Base-by-base conservation (phyloP, 1,140 invertebrate genomes). In the Metaphire vulgaris region DNA sequence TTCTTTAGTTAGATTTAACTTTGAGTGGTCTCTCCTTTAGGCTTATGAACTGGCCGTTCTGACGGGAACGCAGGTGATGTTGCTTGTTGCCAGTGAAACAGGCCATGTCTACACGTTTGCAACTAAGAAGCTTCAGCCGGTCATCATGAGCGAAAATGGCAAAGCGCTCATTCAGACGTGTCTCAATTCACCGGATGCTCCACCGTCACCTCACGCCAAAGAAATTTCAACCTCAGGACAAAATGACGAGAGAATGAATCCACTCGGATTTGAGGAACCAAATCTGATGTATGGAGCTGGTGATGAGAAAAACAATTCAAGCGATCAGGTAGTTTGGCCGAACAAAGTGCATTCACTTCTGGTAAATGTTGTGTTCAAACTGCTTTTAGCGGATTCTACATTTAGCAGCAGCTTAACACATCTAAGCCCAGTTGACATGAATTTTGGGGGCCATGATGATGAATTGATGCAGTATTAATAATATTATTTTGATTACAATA, bases 31-130 rank as follows among this genome's bases (percentile, higher is more conserved):
- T 67, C 28, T 28, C 15, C 81, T 89, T 6, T 89, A 99, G 96
- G 97, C 97, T 28, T 99, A 99, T 89, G 98, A 99, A 88, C 87
- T 99, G 82, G 98, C 97, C 76, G 99, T 97, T 75, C 85, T 99
- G 86, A 99, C 98, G 69, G 97, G 98, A 21, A 99, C 98, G 16
- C 97, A 99, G 89, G 97, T 99, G 85, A 86, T 87, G 85, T 77
- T 87, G 32, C 74, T 87, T 31, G 86, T 87, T 30, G 86, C 86
- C 33, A 86, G 85, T 80, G 86, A 87, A 76, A 87, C 86, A n/a
- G 86, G 97, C 1, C 98, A 99, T 88, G 97, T 99, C 80, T 99
- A 99, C 88, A 99, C 98, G 70, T 99, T 99, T 89, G 97, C 98
- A 34, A 99, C 98, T 69, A 89, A 95, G 74, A 99, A 99, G 87